A percentile compares a stretch with the other conserved stretches of the same genome.
phyloP scores from a whole-genome alignment of 2,797 vertebrate genomes.

The Gallinago nigripennis region DNA sequence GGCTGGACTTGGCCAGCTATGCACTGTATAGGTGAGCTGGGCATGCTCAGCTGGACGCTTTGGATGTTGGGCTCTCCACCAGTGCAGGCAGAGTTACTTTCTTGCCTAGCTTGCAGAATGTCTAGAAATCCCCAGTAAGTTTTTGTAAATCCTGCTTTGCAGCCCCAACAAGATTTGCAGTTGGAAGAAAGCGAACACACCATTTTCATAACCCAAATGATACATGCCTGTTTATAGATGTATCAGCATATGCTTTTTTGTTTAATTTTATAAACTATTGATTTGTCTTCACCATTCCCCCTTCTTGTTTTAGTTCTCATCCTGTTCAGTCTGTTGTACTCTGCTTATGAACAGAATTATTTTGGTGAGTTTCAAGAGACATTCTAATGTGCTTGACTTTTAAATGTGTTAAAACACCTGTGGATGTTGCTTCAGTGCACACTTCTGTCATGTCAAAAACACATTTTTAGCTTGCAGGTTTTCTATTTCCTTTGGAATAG shows the following conservation, averaged over 20 bases:
- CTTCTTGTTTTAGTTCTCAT: background rate
- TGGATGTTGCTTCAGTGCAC: background rate
- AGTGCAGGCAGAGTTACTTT: background rate
- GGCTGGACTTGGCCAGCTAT: background rate
- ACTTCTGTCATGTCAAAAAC: background rate
- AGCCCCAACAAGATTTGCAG: background rate
- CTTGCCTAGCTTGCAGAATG: background rate
- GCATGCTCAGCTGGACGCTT: background rate
- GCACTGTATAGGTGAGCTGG: background rate
- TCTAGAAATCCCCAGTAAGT: background rate
- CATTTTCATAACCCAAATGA: background rate
- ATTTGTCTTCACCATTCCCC: background rate
- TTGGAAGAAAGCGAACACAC: background rate
- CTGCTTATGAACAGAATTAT: background rate
- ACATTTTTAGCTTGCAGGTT: background rate
- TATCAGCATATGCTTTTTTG: background rate
- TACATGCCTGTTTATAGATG: background rate
- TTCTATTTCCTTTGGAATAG: background rate
- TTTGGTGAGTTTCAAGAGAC: background rate
- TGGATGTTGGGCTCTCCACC: background rate
- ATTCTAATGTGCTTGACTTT: background rate
- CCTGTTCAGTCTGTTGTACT: background rate
- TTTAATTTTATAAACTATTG: background rate
- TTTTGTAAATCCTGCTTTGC: conserved; percentile 17
- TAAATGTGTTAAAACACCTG: background rate